Base-by-base conservation (phyloP, 1,140 invertebrate species). In the Oncopeltus fasciatus region DNA sequence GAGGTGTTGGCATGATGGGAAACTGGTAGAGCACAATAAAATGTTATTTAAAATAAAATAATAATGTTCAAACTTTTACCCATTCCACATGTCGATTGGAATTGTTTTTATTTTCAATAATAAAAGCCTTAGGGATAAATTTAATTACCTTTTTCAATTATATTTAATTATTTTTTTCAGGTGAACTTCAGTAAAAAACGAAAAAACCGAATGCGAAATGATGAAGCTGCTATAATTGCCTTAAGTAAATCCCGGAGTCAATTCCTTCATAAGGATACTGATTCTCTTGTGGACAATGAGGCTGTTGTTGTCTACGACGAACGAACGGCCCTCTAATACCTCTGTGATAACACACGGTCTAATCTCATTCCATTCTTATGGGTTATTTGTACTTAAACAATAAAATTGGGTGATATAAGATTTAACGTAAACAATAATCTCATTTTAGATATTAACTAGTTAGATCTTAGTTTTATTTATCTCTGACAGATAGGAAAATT, bases 221-320 rank as follows among this genome's bases (percentile, higher is more conserved):
- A 85, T 69, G 83, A 85, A 74, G 84, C 84, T 11, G 83, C 83
- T 38, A 83, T 85, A 60, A 86, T 86, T 65, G 84, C 84, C 12
- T 73, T 86, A 28, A 86, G 83, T 71, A 85, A 85, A 73, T 83
- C 82, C 1, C 75, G 80, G 67, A 83, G 81, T 69, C 81, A 83
- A 72, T 83, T 81, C 73, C 73, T 83, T 43, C 73, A 76, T 59
- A 76, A 70, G 63, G 79, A 79, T 63, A 80, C 77, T 27, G 79
- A 79, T 67, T 77, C 76, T 16, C 69, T 80, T 47, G 79, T 80
- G 8, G 78, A 83, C 68, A 83, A 83, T 63, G 83, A 85, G 72
- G 83, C 83, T 26, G 81, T 85, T 59, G 83, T 86, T 57, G 82
- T 86, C 11, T 85, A 85, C 68, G 83, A 86, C 70, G 83, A 86